Evolutionary conservation across 2,888 invertebrate genomes (phyloP).

Genomic region (Carterocephalus palaemon): DNA sequence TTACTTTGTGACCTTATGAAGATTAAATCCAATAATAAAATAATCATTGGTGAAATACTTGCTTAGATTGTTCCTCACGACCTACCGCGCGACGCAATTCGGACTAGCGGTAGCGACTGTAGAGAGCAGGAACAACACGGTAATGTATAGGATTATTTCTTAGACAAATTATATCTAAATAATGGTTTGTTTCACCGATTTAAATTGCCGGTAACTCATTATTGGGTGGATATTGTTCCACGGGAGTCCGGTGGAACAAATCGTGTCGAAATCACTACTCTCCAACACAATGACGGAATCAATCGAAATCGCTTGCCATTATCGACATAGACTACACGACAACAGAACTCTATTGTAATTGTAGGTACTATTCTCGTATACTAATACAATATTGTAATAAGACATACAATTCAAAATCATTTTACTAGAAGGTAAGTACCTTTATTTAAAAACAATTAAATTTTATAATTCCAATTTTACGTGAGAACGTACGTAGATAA

Average conservation of each 20-base stretch:
- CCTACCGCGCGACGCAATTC: conserved; percentile 9
- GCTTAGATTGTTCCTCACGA: conserved; percentile 10
- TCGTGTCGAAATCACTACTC: conserved; percentile 53
- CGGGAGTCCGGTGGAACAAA: conserved; percentile 46
- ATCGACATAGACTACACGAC: conserved; percentile 40
- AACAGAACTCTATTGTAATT: background rate
- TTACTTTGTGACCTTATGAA: too few species aligned
- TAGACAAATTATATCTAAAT: conserved; percentile 31
- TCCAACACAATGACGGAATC: conserved; percentile 52
- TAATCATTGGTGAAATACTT: background rate
- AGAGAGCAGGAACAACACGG: conserved; percentile 16
- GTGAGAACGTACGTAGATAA: too few species aligned
- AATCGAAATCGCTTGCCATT: conserved; percentile 46
- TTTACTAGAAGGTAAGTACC: too few species aligned
- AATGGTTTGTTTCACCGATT: conserved; percentile 31
- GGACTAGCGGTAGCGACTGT: background rate
- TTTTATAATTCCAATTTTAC: too few species aligned
- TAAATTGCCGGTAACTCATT: conserved; percentile 37
- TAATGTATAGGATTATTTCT: conserved; percentile 26
- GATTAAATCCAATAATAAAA: too few species aligned
- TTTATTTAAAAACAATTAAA: too few species aligned
- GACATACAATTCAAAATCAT: too few species aligned
- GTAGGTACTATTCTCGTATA: background rate
- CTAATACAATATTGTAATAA: background rate
- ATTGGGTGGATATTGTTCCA: conserved; percentile 34